Evolutionary conservation across 2,113 vertebrate genomes (phyloP).

Genomic region (Triplophysa tibetana): DNA sequence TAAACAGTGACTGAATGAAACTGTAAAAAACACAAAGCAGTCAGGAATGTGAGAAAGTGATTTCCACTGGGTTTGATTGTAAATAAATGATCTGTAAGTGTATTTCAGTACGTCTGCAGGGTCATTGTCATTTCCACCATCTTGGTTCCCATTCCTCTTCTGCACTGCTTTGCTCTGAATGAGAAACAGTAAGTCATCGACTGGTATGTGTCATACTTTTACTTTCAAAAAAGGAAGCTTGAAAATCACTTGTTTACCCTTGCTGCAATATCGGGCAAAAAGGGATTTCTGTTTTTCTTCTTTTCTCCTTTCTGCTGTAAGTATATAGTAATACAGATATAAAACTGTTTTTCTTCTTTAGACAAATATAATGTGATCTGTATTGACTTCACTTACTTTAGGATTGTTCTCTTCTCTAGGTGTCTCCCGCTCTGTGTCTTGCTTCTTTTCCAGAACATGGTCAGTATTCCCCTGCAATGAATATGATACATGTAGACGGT

Average conservation of each 20-base stretch:
- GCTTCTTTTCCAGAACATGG: neutral
- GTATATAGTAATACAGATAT: neutral
- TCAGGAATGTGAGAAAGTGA: too few relatives aligned
- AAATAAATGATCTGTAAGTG: neutral
- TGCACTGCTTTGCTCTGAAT: constrained; percentile 59
- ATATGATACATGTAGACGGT: neutral
- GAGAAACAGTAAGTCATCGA: neutral
- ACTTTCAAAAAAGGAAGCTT: neutral
- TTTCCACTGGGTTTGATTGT: neutral
- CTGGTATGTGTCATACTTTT: neutral
- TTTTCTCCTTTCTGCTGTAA: constrained; percentile 44
- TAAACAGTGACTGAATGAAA: too few relatives aligned
- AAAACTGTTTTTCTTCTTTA: neutral
- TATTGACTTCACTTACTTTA: neutral
- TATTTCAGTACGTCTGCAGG: constrained; percentile 56
- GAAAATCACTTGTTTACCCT: constrained; percentile 39
- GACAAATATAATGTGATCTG: neutral
- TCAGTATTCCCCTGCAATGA: constrained; percentile 8
- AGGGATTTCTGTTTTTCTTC: constrained; percentile 53
- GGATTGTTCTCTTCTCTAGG: constrained; percentile 40
- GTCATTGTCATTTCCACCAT: constrained; percentile 19
- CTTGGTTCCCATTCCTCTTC: constrained; percentile 35
- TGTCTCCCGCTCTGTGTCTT: constrained; percentile 49
- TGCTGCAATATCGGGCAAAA: constrained; percentile 40
- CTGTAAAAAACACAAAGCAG: too few relatives aligned